A percentile compares a stretch with the other conserved stretches of the same genome.
phyloP scores from a whole-genome alignment of 2,113 vertebrate species.

The Lasiurus cinereus region DNA sequence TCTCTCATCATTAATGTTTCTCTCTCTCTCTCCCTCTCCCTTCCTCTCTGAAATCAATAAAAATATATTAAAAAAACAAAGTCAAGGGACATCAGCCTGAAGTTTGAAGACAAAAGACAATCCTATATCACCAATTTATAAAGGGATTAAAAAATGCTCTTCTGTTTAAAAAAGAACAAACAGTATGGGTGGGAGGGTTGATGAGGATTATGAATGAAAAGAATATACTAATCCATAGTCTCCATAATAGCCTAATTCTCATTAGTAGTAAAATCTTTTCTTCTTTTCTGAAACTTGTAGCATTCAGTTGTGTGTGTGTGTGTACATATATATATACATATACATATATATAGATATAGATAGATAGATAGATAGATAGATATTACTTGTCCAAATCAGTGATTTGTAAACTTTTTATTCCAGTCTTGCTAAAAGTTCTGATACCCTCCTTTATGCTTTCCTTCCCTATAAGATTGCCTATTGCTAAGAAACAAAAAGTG shows the following conservation, averaged over 20 bases:
- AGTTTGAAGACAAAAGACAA: slow-evolving; percentile 44
- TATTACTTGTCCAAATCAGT: slow-evolving; percentile 18
- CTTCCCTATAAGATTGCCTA: background rate
- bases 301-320: slow-evolving; percentile 8
- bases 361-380: too few species aligned
- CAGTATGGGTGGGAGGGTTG: background rate
- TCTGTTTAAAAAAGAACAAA: slow-evolving; percentile 27
- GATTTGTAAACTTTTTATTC: slow-evolving; percentile 41
- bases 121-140: background rate
- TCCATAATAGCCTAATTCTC: background rate
- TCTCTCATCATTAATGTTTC: too few species aligned
- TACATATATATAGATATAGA: too few species aligned
- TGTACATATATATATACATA: too few species aligned
- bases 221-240: background rate
- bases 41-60: too few species aligned
- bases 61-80: background rate
- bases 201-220: slow-evolving; percentile 52
- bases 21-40: too few species aligned
- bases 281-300: slow-evolving; percentile 37
- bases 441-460: background rate
- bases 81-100: background rate
- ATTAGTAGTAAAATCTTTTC: slow-evolving; percentile 41
- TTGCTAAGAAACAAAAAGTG: slow-evolving; percentile 29
- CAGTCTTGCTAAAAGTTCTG: background rate
- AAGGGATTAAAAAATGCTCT: slow-evolving; percentile 20